Percentiles rank a stretch among this genome's conserved stretches.
Conservation (phyloP, 1,140 invertebrate genomes). For the Phymorhynchus buccinoides region DNA sequence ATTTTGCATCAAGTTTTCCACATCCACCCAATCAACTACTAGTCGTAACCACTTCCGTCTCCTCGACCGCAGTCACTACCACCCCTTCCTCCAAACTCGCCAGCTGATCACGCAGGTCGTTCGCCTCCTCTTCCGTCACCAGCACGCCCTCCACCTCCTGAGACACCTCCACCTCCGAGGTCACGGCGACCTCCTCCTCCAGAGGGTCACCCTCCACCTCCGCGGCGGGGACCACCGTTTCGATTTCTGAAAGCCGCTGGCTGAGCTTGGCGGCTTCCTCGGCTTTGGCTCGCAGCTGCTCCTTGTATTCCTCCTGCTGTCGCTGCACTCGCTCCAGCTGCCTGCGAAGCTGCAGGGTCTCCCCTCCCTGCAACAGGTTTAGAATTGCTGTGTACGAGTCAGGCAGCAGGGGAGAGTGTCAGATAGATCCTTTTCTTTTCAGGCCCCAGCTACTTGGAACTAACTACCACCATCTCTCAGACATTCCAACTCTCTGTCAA, state of each 20-base stretch:
- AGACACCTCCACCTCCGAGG: neutral
- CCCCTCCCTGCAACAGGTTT: too few species aligned
- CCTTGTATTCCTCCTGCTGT: conserved; percentile 65
- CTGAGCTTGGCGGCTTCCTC: conserved; percentile 66
- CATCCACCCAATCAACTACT: conserved; percentile 3
- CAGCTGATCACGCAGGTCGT: neutral
- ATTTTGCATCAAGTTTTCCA: neutral
- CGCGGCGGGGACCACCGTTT: neutral
- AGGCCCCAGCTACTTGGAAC: too few species aligned
- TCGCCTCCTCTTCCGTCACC: neutral
- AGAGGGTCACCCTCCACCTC: too few species aligned
- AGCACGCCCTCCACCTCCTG: neutral
- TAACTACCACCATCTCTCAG: too few species aligned
- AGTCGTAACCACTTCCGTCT: neutral
- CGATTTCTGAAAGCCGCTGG: conserved; percentile 54
- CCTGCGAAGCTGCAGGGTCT: conserved; percentile 55
- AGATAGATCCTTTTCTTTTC: too few species aligned
- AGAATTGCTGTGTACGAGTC: neutral
- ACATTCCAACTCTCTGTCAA: too few species aligned
- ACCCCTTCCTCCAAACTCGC: neutral
- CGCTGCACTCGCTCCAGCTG: conserved; percentile 64
- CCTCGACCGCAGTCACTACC: neutral
- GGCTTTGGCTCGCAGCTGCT: conserved; percentile 64
- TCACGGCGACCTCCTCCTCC: neutral
- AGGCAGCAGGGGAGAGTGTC: neutral